Evolutionary conservation across 2,797 vertebrate species (phyloP), one percentile per base, ranked within the genome.

Genomic region (Gymnothorax javanicus): DNA sequence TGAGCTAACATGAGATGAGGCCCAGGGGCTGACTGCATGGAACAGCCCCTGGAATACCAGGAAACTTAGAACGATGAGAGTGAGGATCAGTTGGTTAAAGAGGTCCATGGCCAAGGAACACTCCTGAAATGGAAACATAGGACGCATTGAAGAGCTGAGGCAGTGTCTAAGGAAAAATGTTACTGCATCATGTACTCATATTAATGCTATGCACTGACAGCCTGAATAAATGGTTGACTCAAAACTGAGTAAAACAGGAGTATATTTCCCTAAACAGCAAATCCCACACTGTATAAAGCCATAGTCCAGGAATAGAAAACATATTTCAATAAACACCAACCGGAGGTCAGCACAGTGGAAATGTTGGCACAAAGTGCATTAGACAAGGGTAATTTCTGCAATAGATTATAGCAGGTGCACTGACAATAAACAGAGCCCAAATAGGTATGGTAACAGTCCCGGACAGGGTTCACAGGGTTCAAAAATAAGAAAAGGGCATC

Each of bases 31-130:
- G 90, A 96, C 60, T 89, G 93, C 82, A 2, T 96, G 93, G 90
- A 97, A 97, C 64, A 97, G 92, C 88, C 96, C 87, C 89, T 97
- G 97, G 92, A 96, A 97, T 83, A 92, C 13, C 83, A 94, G 86
- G 91, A 97, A 96, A 93, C 96, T 97, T 89, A 91, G 73, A 84
- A 94, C 82, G 43, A 88, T 7, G 77, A 93, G 86, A 87, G 93
- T 90, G 91, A 93, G 23, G 87, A 93, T 91, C 91, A 93, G 71
- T 83, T 86, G 90, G 88, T 87, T 93, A 91, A 93, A 93, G 89
- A 89, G 82, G 87, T 96, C 96, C 97, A 97, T 97, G 89, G 84
- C 94, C 92, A 89, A 92, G 94, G 91, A 93, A 87, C 93, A 95
- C 96, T 88, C 67, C 17, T 69, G 83, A 85, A 50, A 79, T 33